Evolutionary conservation across 2,888 invertebrate species (phyloP), one percentile per base, ranked within the genome.

Genomic region (Drosophila emarginata): DNA sequence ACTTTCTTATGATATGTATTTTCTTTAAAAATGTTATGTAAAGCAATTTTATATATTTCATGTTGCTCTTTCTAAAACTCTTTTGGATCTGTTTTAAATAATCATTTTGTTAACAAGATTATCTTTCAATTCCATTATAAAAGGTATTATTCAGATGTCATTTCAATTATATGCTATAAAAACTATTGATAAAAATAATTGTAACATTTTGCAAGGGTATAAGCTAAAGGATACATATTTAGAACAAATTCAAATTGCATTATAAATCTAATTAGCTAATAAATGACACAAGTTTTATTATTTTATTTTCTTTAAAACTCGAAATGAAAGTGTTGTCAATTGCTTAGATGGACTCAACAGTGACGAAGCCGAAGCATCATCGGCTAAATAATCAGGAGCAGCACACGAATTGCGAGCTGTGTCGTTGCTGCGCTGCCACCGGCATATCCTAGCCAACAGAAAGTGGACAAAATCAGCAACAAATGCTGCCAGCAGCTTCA

Each of bases 401-500:
- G 37, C 11, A 4, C 45, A 45, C 45, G 45, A 45, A 5, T 21
- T 45, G 45, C 4, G 7, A 45, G 72, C 81, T 64, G 78, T 72
- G 82, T 58, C 77, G 75, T 69, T 62, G 80, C 71, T 64, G 59
- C 57, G 52, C 68, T 37, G 39, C 60, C 66, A 61, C 64, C 50
- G 52, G 57, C 54, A 61, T 60, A 54, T 65, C 39, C 65, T 32
- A 36, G 67, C 62, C 15, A 23, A 21, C 26, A 37, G 32, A 53
- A 67, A 72, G 67, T 58, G 68, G 71, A 87, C 83, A 89, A 88
- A 89, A 82, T 77, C 87, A 88, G 85, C 85, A 83, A 83, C 89
- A 89, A 83, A 86, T 79, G 77, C 74, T 72, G 36, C 61, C 77
- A 74, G 70, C 74, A 72, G 72, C 70, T 78, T 89, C 89, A 90